Evolutionary conservation across 2,888 invertebrate genomes (phyloP).

Genomic region (Eumerus sabulonum): DNA sequence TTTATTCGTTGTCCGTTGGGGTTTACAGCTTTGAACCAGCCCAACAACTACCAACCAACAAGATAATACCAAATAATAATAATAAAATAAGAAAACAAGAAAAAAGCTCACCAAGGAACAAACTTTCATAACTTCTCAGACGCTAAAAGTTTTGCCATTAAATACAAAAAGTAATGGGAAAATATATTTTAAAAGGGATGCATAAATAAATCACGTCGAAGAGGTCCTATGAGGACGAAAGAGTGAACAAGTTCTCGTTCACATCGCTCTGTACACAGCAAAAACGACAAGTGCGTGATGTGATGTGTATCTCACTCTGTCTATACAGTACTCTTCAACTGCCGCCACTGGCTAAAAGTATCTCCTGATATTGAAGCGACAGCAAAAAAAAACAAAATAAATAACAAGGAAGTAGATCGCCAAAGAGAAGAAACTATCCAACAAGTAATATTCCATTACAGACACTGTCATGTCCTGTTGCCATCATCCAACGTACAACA

Average conservation of each 20-base stretch:
- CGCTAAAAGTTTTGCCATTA: conserved; percentile 66
- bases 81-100: too few species aligned
- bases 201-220: conserved; percentile 60
- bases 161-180: conserved; percentile 57
- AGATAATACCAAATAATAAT: conserved; percentile 29
- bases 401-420: neutral
- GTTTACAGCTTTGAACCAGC: conserved; percentile 54
- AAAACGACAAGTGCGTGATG: too few species aligned
- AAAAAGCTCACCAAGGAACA: conserved; percentile 22
- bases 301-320: too few species aligned
- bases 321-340: neutral
- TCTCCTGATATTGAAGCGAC: conserved; percentile 20
- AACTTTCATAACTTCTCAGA: conserved; percentile 65
- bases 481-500: too few species aligned
- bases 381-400: conserved; percentile 4
- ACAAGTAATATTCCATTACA: conserved; percentile 42
- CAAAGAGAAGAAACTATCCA: conserved; percentile 26
- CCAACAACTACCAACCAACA: conserved; percentile 47
- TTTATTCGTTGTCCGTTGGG: conserved; percentile 43
- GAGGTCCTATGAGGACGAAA: conserved; percentile 32
- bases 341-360: conserved; percentile 25
- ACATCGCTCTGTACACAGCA: too few species aligned
- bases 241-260: conserved; percentile 24
- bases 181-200: conserved; percentile 63
- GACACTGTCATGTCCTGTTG: conserved; percentile 47